Conservation (phyloP, 2,113 vertebrate genomes). For the Heterochromis multidens region DNA sequence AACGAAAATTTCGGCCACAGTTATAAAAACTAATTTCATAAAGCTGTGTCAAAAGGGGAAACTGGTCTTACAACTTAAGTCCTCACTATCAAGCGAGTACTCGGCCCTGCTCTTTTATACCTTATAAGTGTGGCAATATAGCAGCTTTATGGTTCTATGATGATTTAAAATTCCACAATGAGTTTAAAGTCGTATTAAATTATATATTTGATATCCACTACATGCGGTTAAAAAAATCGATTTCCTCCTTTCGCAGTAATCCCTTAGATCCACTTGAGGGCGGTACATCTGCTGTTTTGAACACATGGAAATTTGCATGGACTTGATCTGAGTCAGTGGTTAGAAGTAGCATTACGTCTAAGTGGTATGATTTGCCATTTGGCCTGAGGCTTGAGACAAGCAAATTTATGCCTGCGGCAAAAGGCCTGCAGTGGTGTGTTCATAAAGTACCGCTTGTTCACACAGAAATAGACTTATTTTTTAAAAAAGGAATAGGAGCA, state of each 20-base stretch:
- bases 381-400: conserved; percentile 37
- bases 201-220: neutral
- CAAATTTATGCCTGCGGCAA: conserved; percentile 18
- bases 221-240: fast-evolving
- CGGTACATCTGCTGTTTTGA: conserved; percentile 35
- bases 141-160: neutral
- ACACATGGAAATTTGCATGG: neutral
- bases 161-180: neutral
- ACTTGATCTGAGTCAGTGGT: neutral
- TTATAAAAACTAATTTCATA: neutral
- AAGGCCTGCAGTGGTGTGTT: conserved; percentile 7
- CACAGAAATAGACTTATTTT: neutral
- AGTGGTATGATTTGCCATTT: conserved; percentile 20
- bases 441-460: neutral
- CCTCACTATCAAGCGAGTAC: no score
- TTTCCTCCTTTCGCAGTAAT: neutral
- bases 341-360: neutral
- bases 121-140: neutral
- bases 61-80: neutral
- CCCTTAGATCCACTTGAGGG: conserved; percentile 37
- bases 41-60: neutral
- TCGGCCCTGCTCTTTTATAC: neutral
- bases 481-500: neutral
- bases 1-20: neutral
- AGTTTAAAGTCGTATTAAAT: neutral